Percentiles rank a stretch among this genome's conserved stretches.
phyloP scores from a whole-genome alignment of 2,888 invertebrate species.

The Xylophagus ater region DNA sequence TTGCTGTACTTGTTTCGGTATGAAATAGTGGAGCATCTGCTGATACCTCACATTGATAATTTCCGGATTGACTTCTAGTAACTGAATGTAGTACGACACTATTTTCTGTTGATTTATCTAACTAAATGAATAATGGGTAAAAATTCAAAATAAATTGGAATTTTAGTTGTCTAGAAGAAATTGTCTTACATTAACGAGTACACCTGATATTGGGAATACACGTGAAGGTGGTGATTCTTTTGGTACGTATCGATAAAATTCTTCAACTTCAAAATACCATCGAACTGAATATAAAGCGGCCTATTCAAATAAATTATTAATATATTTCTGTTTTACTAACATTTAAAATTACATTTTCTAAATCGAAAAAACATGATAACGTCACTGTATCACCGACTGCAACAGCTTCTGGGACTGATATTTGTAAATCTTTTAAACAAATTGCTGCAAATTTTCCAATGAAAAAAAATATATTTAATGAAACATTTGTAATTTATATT shows the following conservation, averaged over 20 bases:
- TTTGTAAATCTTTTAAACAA: constrained; percentile 21
- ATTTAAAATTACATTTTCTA: constrained; percentile 23
- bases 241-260: constrained; percentile 46
- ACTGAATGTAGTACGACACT: constrained; percentile 37
- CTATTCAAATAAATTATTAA: constrained; percentile 10
- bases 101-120: constrained; percentile 35
- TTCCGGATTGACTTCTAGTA: constrained; percentile 36
- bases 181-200: constrained; percentile 44
- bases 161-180: not conserved
- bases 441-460: constrained; percentile 18
- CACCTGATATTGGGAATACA: constrained; percentile 39
- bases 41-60: constrained; percentile 41
- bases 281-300: constrained; percentile 42
- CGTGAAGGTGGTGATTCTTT: constrained; percentile 41
- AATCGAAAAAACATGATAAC: constrained; percentile 21
- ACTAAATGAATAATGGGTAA: too few species aligned
- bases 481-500: too few species aligned
- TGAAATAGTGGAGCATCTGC: constrained; percentile 41
- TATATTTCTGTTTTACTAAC: too few species aligned
- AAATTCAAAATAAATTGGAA: not conserved
- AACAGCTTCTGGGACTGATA: constrained; percentile 21
- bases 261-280: constrained; percentile 43
- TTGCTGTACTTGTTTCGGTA: constrained; percentile 36
- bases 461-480: too few species aligned
- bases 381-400: constrained; percentile 21